Base-by-base conservation (phyloP, 2,113 vertebrate species). In the Rhynchomys soricoides region DNA sequence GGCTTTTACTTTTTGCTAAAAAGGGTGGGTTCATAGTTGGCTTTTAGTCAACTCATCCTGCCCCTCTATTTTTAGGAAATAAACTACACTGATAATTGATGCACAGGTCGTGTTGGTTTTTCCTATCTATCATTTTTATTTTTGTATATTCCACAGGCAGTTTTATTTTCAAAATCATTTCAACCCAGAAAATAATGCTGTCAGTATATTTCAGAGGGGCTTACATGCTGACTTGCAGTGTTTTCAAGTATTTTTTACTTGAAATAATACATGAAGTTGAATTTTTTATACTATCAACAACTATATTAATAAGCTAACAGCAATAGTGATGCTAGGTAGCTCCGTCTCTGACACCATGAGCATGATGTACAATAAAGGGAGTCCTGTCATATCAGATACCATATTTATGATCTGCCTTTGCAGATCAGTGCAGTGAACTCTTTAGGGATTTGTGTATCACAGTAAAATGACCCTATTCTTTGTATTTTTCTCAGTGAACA, bases 161-260 rank as follows among this genome's bases (percentile, higher is more conserved):
- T 74, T 95, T 93, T 91, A 64, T 87, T 79, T 89, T 90, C 40
- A 64, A 3, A 48, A 45, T 77, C 16, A 55, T 91, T 82, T 66
- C 19, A 50, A 21, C 21, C 66, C 40, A 74, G 70, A 74, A 16
- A 70, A 73, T 19, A 11, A 1, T 24, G 4, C 57, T 70, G n/a
- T 79, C 66, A 88, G 24, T 26, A 17, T 90, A 55, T n/a, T 37
- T 29, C 29, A 29, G 16, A 62, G 71, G 43, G 50, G 21, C 66
- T 78, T 55, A 29, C 66, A 1, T 43, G 62, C 31, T 66, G 66
- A 95, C 64, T n/a, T 8, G 2, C 48, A 57, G n/a, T 75, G 22
- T n/a, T 75, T 15, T 90, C 40, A 50, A 43, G 40, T 77, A 70
- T 59, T 52, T 64, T 78, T 78, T 50, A 48, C 43, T 40, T 90